Evolutionary conservation across 37 sponge, comb jelly and placozoan species (phyloP), one percentile per base, ranked within the genome.

Genomic region (Bolinopsis microptera): DNA sequence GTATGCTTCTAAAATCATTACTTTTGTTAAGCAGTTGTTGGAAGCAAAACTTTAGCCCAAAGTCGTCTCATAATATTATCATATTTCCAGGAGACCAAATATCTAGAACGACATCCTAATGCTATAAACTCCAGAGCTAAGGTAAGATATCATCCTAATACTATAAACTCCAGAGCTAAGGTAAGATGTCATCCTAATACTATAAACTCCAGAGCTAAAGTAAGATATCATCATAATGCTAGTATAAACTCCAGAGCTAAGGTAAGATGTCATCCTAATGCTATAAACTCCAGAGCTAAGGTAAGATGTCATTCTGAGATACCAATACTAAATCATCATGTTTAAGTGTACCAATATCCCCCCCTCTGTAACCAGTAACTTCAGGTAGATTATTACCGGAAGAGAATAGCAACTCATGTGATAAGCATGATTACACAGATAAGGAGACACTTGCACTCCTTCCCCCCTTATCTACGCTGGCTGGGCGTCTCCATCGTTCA

Each of bases 381-480:
- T n/a, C n/a, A 86, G 90, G 90, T 86, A 27, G 90, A 86, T 3
- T 39, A 41, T n/a, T 86, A 86, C 61, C 8, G 90, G 61, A 86
- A 86, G 90, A 35, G 90, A 1, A 86, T 86, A 41, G 90, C 90
- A 40, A 41, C 41, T 3, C 90, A 86, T 30, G 90, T 86, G 41
- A 26, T 86, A 16, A 13, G 38, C 61, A 86, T 86, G 90, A 38
- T 86, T 39, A 86, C 90, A 0, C 90, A 86, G 61, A 86, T 86
- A 22, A 38, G 90, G 2, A 2, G 90, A 41, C 90, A 86, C 61
- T 48, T 86, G n/a, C 90, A 86, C 90, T 86, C 90, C 13, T 86
- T 86, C 28, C 90, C 90, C 41, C 90, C 90, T 9, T 86, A 86
- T 41, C 90, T 86, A 1, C 90, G 90, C 21, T 86, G 90, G 90